A percentile compares a stretch with the other conserved stretches of the same genome.
These are phyloP conservation scores for Halocynthia aurantium DNA, from an alignment of 23 tunicate genomes.

Conservation along the genomic window DNA sequence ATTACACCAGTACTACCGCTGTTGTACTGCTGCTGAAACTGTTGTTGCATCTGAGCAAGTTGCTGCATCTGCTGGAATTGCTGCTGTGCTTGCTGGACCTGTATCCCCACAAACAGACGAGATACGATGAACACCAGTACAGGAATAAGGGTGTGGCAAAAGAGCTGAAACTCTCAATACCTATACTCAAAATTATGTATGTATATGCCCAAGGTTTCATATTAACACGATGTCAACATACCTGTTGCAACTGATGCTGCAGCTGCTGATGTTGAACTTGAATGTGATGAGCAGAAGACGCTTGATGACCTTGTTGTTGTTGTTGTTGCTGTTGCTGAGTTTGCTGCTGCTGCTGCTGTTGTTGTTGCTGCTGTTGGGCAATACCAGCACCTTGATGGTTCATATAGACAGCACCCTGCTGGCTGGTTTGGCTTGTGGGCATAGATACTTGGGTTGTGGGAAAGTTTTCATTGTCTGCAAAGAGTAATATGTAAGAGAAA, in stretches of 20 bases:
- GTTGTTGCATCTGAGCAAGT: constrained; percentile 78
- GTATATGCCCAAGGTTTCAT: too few relatives aligned
- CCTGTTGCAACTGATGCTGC: constrained; percentile 76
- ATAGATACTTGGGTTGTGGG: constrained; percentile 56
- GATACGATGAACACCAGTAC: background rate
- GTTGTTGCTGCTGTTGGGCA: constrained; percentile 33
- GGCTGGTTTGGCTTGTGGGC: constrained; percentile 52
- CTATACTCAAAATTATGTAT: background rate
- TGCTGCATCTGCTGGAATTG: constrained; percentile 88
- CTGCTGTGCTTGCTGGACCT: constrained; percentile 89
- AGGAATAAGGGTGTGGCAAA: background rate
- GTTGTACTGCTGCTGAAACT: constrained; percentile 71
- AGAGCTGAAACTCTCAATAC: background rate
- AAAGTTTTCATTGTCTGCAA: constrained; percentile 66
- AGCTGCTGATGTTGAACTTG: constrained; percentile 81
- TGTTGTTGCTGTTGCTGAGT: constrained; percentile 46
- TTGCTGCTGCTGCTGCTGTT: constrained; percentile 49
- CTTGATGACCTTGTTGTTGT: constrained; percentile 19
- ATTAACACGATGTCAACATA: background rate
- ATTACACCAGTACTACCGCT: constrained; percentile 8
- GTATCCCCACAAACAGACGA: background rate
- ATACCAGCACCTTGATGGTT: constrained; percentile 49
- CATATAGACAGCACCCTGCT: constrained; percentile 63
- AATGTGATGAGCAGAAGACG: constrained; percentile 51
- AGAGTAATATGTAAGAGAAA: background rate